Conservation (phyloP, 2,888 invertebrate genomes). For the Eucriotettix oculatus region DNA sequence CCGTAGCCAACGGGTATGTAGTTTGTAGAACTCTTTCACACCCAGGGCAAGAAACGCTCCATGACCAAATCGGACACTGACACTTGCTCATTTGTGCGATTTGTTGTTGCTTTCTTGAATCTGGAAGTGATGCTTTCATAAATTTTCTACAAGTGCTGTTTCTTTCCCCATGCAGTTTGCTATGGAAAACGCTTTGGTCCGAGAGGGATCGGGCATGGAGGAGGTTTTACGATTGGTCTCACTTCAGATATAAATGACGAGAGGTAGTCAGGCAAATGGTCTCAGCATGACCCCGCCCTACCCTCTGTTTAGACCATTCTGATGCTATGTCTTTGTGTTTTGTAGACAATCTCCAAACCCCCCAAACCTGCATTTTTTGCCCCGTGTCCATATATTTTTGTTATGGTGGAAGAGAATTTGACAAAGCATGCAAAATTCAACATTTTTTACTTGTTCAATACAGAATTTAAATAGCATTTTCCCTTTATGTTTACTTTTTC, state of each 20-base stretch:
- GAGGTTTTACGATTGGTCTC: slow-evolving; percentile 68
- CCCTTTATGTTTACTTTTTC: too few species aligned
- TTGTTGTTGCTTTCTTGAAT: background rate
- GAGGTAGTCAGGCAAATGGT: slow-evolving; percentile 35
- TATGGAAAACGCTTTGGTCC: slow-evolving; percentile 93
- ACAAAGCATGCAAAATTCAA: too few species aligned
- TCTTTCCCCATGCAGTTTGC: slow-evolving; percentile 47
- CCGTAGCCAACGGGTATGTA: slow-evolving; percentile 58
- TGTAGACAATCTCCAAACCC: too few species aligned
- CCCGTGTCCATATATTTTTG: too few species aligned
- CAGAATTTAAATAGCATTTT: too few species aligned
- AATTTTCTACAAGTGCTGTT: background rate
- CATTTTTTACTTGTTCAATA: too few species aligned
- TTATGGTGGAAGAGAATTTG: too few species aligned
- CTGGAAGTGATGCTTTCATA: background rate
- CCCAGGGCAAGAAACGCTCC: background rate
- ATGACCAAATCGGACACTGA: too few species aligned
- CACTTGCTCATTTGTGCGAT: too few species aligned
- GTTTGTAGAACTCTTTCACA: background rate
- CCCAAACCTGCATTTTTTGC: too few species aligned
- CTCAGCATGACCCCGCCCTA: background rate
- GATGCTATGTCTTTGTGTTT: too few species aligned
- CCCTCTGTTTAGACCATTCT: too few species aligned
- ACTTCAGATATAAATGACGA: slow-evolving; percentile 73
- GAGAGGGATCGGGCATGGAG: slow-evolving; percentile 84